Evolutionary conservation across 2,113 vertebrate genomes (phyloP).

Genomic region (Rhadina sibilatrix): DNA sequence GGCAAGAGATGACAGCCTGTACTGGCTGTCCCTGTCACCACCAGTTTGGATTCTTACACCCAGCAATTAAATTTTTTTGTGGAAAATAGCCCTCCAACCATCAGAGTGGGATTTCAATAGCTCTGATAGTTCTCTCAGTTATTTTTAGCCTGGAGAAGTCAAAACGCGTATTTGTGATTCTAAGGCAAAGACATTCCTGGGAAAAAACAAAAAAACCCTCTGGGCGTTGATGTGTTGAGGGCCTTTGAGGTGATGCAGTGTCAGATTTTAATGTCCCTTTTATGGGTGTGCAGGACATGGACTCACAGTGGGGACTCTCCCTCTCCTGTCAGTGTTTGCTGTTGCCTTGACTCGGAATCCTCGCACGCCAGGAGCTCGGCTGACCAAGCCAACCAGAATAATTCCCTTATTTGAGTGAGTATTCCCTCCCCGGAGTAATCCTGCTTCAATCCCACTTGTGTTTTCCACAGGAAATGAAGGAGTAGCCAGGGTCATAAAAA

Average conservation of each 20-base stretch:
- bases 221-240: fast-evolving
- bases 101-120: background rate
- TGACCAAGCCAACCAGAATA: background rate
- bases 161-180: background rate
- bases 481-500: background rate
- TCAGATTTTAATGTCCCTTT: background rate
- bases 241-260: background rate
- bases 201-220: background rate
- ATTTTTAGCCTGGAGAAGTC: background rate
- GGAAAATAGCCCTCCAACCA: background rate
- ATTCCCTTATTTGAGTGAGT: background rate
- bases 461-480: background rate
- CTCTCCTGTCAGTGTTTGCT: fast-evolving
- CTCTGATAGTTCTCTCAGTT: background rate
- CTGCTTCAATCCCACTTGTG: background rate
- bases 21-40: fast-evolving
- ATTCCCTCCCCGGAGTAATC: background rate
- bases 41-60: background rate
- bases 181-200: background rate
- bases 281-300: background rate
- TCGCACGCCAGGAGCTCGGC: background rate
- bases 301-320: background rate
- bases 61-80: background rate
- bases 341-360: fast-evolving
- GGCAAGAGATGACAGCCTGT: background rate